A percentile compares a stretch with the other conserved stretches of the same genome.
Evolutionary conservation across 1,140 invertebrate genomes (phyloP).

Genomic region (Drosophila ohnishii): DNA sequence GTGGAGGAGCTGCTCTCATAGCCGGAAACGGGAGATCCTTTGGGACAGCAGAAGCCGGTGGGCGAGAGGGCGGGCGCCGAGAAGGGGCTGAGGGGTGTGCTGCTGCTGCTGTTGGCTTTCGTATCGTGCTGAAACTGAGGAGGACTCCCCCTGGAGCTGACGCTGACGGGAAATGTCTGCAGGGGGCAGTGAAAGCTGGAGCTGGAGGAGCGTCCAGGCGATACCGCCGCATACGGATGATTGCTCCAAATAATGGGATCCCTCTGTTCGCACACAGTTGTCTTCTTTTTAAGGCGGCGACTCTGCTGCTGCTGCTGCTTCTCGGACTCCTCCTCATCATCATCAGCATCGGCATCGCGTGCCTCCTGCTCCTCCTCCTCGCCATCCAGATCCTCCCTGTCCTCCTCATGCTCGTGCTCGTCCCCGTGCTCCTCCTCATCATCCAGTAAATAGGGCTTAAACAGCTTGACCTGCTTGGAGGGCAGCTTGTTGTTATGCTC

Average conservation of each 20-base stretch:
- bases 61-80: slow-evolving; percentile 67
- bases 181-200: slow-evolving; percentile 33
- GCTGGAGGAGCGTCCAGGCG: slow-evolving; percentile 19
- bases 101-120: slow-evolving; percentile 9
- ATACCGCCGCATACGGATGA: slow-evolving; percentile 50
- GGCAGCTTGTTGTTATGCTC: slow-evolving; percentile 52
- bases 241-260: slow-evolving; percentile 70
- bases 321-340: slow-evolving; percentile 78
- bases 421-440: slow-evolving; percentile 52
- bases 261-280: slow-evolving; percentile 41
- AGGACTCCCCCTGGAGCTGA: slow-evolving; percentile 58
- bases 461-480: slow-evolving; percentile 85
- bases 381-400: slow-evolving; percentile 59
- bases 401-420: slow-evolving; percentile 71
- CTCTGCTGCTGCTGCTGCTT: slow-evolving; percentile 24
- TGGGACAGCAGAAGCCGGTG: slow-evolving; percentile 72
- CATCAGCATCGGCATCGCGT: slow-evolving; percentile 65
- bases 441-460: slow-evolving; percentile 88
- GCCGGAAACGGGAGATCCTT: slow-evolving; percentile 79
- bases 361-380: slow-evolving; percentile 78
- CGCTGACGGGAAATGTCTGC: slow-evolving; percentile 62
- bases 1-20: slow-evolving; percentile 82
- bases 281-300: slow-evolving; percentile 52
- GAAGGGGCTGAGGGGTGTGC: slow-evolving; percentile 62
- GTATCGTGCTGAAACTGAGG: slow-evolving; percentile 52